phyloP scores from a whole-genome alignment of 2,113 vertebrate species.

The Gymnorhina tibicen region DNA sequence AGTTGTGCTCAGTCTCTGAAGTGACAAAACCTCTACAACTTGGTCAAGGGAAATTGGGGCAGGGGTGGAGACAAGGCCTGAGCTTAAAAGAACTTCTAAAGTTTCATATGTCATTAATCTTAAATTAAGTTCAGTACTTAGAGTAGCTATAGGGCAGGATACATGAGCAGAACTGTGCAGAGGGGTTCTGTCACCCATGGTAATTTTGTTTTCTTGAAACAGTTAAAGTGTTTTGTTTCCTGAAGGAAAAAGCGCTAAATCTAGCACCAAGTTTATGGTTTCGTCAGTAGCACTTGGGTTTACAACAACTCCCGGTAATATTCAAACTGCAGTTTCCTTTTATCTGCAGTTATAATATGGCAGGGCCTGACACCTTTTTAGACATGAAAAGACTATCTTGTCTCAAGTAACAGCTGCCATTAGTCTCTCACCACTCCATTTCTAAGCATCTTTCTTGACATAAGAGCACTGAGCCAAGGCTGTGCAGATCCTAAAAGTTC shows the following conservation, averaged over 20 bases:
- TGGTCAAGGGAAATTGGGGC: background rate
- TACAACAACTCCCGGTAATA: conserved; percentile 62
- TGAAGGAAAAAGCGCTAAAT: conserved; percentile 33
- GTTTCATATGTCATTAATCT: background rate
- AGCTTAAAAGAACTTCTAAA: background rate
- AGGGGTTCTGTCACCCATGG: background rate
- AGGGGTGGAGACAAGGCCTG: background rate
- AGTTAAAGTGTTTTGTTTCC: conserved; percentile 58
- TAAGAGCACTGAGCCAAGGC: background rate
- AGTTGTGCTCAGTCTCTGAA: background rate
- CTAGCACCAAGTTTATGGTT: background rate
- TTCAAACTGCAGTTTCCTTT: conserved; percentile 71
- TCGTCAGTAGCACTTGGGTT: conserved; percentile 48
- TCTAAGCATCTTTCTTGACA: background rate
- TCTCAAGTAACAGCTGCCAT: conserved; percentile 50
- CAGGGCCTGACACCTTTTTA: conserved; percentile 76
- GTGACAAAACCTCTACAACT: background rate
- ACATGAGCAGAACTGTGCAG: background rate
- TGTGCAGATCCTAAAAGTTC: background rate
- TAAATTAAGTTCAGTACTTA: background rate
- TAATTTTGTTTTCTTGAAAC: conserved; percentile 20
- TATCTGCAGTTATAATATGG: conserved; percentile 74
- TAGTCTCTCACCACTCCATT: background rate
- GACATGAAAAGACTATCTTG: conserved; percentile 80
- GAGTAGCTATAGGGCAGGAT: background rate